Percentiles rank a stretch among this genome's conserved stretches.
Evolutionary conservation across 1,140 invertebrate genomes (phyloP).

Genomic region (Vanessa tameamea): DNA sequence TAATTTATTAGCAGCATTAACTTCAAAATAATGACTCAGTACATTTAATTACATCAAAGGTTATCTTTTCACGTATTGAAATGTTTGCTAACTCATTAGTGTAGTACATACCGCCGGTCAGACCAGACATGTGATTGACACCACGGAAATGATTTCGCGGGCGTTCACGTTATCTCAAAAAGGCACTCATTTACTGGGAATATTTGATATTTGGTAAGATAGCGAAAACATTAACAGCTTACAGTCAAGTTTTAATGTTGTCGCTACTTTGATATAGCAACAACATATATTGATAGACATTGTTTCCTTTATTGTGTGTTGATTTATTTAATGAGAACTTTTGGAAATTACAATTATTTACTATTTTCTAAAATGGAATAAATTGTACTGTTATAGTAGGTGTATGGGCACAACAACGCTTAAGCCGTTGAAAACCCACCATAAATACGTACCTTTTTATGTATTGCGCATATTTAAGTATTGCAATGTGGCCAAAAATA

Average conservation of each 20-base stretch:
- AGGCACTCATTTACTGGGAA: conserved; percentile 60
- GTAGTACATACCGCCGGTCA: conserved; percentile 52
- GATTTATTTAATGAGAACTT: background rate
- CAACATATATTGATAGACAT: background rate
- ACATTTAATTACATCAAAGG: background rate
- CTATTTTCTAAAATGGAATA: no score
- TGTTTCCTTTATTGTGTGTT: background rate
- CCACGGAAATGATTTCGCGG: conserved; percentile 71
- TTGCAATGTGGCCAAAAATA: no score
- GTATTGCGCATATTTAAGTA: no score
- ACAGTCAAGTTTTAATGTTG: background rate
- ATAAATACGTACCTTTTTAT: no score
- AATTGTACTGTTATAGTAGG: no score
- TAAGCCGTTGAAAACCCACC: no score
- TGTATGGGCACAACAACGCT: no score
- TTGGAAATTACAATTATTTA: no score
- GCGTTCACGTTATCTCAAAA: conserved; percentile 64
- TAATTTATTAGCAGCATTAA: no score
- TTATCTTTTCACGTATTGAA: conserved; percentile 17
- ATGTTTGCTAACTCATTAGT: conserved; percentile 67
- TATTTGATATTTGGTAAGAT: conserved; percentile 63
- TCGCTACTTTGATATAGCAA: background rate
- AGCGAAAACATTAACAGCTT: conserved; percentile 39
- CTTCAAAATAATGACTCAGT: background rate
- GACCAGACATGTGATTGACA: conserved; percentile 65